Base-by-base conservation (phyloP, 1,140 invertebrate species). In the Stegodyphus mimosarum region DNA sequence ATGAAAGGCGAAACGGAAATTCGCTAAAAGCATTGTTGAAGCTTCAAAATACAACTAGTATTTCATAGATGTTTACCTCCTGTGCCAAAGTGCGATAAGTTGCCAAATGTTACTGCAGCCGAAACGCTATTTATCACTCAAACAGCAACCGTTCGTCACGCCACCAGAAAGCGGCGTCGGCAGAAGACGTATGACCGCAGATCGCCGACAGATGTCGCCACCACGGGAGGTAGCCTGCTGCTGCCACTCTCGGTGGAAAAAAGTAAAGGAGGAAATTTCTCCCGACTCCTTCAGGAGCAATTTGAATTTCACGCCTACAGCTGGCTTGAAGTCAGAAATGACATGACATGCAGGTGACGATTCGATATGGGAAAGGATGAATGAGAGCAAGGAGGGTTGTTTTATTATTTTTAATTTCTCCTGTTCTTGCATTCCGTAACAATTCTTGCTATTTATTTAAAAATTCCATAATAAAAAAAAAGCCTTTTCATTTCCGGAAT, bases 201-300 rank as follows among this genome's bases (percentile, higher is more conserved):
- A 75, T 76, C 81, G 73, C 81, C 81, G 64, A 84, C 81, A 84
- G 81, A 84, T 84, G 81, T 84, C 81, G 81, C 81, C 81, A 84
- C 81, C 18, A 84, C 81, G 81, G 81, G 72, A 75, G 81, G 81
- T 63, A 84, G 71, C 63, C 73, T 84, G 81, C 81, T 74, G 80
- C 48, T 84, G 81, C 81, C 81, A 84, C 81, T 76, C 81, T 5
- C 5, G 17, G 15, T n/a, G n/a, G 63, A 83, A 80, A 81, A 81
- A 64, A 53, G 18, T 49, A 80, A 18, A 74, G 55, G 18, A 74
- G 66, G 18, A 83, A 83, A 74, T 64, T 63, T 52, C n/a, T 69
- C 72, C 49, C 13, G 33, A 83, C 18, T 33, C 71, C 60, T 49
- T 6, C 5, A 50, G 63, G 80, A 52, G 13, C 50, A 53, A 73